Evolutionary conservation across 1,140 invertebrate species (phyloP), one percentile per base, ranked within the genome.

Genomic region (Pectinophora gossypiella): DNA sequence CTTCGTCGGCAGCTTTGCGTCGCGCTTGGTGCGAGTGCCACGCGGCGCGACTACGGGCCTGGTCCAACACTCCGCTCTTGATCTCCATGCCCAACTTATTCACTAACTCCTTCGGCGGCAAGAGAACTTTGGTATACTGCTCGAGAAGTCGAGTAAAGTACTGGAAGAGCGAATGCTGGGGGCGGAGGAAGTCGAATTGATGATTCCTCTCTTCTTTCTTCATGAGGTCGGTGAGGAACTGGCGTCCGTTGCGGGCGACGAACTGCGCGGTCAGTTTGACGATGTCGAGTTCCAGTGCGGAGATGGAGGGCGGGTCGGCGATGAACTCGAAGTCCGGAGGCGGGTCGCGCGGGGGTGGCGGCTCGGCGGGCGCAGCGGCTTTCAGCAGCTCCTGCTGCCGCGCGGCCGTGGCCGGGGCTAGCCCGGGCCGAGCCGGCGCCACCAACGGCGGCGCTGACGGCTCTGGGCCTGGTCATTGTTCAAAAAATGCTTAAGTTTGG

Each of bases 251-350:
- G 72, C 98, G 89, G 0, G 99, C 98, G 0, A 99, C 98, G 91
- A 99, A 99, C 82, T 99, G 97, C 0, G 99, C 99, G 1, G 99
- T 99, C 6, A 99, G 81, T 76, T 98, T 99, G 0, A 99, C 98
- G 60, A 99, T 96, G 84, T 99, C 98, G 91, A 99, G 90, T 89
- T 99, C 98, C 57, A 98, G 90, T 16, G 98, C 97, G n/a, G 98
- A 99, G 57, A 99, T 99, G 0, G 98, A 99, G 0, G 98, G 97
- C 4, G 98, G 98, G 89, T 99, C 98, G 19, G 97, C 97, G 36
- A 98, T 95, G 78, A 99, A 99, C 89, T 99, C 98, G 90, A 96
- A 99, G 64, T 99, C 97, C 43, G 93, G 88, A 1, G 99, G 98
- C 0, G 98, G 97, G 74, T 99, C 97, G 76, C 97, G 97, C 0